Evolutionary conservation across 2,113 vertebrate genomes (phyloP).

Genomic region (Dermatemys mawii): DNA sequence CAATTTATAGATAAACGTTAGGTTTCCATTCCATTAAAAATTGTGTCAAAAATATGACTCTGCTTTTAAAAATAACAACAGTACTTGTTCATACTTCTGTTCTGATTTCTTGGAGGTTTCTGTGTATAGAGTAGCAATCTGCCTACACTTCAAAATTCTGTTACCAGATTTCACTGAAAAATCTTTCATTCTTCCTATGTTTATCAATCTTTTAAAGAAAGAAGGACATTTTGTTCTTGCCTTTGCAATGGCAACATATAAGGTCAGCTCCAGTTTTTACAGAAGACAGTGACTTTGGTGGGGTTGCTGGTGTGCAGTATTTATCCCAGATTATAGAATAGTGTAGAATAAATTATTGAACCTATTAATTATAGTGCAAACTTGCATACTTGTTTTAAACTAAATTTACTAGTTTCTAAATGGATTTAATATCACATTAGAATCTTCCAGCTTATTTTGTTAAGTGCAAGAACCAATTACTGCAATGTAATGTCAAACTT

Average conservation of each 20-base stretch:
- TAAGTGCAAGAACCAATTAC: constrained; percentile 1
- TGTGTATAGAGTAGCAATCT: not conserved
- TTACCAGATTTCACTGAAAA: not conserved
- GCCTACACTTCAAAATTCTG: not conserved
- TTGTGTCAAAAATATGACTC: not conserved
- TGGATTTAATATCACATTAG: not conserved
- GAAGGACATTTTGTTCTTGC: not conserved
- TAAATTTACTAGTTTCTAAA: constrained; percentile 4
- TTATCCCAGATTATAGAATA: not conserved
- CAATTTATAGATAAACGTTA: not conserved
- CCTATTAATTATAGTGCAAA: not conserved
- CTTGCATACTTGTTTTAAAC: not conserved
- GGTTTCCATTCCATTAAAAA: not conserved
- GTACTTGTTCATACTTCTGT: not conserved
- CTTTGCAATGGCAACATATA: not conserved
- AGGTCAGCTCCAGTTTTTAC: not conserved
- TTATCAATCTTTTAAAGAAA: not conserved
- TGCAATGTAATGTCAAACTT: not conserved
- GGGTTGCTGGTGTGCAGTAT: not conserved
- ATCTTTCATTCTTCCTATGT: not conserved
- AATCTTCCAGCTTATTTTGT: not conserved
- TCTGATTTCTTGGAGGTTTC: not conserved
- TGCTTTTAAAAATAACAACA: not conserved
- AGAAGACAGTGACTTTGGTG: constrained; percentile 16
- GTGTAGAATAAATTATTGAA: not conserved